These are phyloP conservation scores for Andrena praecox DNA, from an alignment of 2,888 invertebrate species.

Conservation along the genomic window DNA sequence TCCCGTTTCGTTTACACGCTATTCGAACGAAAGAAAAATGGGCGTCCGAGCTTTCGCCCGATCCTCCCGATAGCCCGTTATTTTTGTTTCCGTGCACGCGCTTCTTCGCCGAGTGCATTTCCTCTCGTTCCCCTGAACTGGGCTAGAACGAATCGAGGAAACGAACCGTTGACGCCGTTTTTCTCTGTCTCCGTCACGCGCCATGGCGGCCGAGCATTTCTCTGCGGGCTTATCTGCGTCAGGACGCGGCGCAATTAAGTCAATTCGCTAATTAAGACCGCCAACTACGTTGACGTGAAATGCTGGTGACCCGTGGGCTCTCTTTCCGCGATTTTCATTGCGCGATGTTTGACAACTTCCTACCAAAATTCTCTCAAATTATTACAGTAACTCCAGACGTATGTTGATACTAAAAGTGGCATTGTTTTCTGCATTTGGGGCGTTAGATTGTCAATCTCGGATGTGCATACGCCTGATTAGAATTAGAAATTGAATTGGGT, in stretches of 20 bases:
- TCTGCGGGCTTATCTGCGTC: constrained; percentile 43
- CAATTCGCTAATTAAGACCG: constrained; percentile 67
- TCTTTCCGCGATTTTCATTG: neutral
- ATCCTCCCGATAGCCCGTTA: constrained; percentile 12
- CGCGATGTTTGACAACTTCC: neutral
- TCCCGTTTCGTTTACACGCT: neutral
- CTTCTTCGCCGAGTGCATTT: constrained; percentile 35
- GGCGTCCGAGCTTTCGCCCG: constrained; percentile 16
- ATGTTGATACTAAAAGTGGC: no score
- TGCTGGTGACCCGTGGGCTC: neutral
- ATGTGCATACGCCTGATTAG: no score
- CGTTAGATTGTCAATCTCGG: no score
- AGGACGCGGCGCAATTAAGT: constrained; percentile 69
- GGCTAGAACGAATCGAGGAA: constrained; percentile 74
- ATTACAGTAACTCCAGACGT: no score
- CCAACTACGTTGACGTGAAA: constrained; percentile 12
- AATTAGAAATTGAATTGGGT: no score
- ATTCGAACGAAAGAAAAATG: constrained; percentile 33
- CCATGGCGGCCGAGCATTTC: constrained; percentile 58
- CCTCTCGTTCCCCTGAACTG: constrained; percentile 66
- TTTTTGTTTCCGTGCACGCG: constrained; percentile 20
- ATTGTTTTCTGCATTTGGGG: no score
- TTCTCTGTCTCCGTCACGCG: constrained; percentile 70
- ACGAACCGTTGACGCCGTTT: constrained; percentile 73
- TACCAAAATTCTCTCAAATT: no score